A percentile compares a stretch with the other conserved stretches of the same genome.
Conservation (phyloP, 2,888 invertebrate species). For the Leistus spinibarbis region DNA sequence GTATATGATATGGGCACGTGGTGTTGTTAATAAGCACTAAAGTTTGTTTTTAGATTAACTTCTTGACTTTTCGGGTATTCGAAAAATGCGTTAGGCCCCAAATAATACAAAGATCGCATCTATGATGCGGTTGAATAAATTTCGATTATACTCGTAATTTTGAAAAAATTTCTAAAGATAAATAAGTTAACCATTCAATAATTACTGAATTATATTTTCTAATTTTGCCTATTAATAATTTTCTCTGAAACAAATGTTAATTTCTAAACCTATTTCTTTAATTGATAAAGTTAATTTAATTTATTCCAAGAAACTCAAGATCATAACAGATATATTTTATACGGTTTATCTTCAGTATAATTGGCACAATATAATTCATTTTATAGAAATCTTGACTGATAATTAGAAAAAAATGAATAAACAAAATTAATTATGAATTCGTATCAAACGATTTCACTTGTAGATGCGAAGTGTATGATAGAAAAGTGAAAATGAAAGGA, state of each 20-base stretch:
- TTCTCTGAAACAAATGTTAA: not conserved
- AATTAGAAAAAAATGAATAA: not conserved
- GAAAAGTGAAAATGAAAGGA: not conserved
- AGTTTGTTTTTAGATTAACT: no score
- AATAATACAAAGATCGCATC: no score
- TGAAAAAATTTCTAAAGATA: no score
- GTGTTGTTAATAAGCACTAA: no score
- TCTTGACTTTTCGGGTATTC: no score
- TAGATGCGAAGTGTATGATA: not conserved
- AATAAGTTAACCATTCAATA: no score
- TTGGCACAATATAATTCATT: not conserved
- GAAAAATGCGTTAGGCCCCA: no score
- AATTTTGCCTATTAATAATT: not conserved
- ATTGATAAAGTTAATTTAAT: not conserved
- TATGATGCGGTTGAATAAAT: no score
- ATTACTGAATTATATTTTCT: no score
- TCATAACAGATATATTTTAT: not conserved
- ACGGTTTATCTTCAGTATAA: not conserved
- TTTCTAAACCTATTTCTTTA: not conserved
- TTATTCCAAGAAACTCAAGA: not conserved
- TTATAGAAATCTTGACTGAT: not conserved
- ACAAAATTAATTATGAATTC: not conserved
- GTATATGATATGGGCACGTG: no score
- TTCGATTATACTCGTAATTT: no score
- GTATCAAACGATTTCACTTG: not conserved